Evolutionary conservation across 1,140 invertebrate genomes (phyloP).

Genomic region (Scaptodrosophila lebanonensis): DNA sequence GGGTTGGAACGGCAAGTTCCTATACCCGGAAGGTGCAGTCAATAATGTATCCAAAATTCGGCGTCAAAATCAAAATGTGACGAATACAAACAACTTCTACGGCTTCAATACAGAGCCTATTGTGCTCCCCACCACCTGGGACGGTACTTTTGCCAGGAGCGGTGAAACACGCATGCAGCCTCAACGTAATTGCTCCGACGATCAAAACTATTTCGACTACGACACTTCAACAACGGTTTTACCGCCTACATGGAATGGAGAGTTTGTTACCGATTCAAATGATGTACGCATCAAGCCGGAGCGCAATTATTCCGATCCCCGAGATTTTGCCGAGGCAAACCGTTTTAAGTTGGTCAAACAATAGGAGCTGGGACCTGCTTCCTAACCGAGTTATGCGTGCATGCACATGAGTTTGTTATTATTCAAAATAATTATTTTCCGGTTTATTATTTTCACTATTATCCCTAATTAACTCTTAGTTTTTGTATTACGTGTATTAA

Average conservation of each 20-base stretch:
- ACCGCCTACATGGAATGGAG: conserved; percentile 66
- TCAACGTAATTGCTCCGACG: conserved; percentile 70
- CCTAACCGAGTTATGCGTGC: too few relatives aligned
- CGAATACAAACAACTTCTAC: conserved; percentile 73
- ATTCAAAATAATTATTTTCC: too few relatives aligned
- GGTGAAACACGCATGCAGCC: conserved; percentile 54
- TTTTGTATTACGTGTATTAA: too few relatives aligned
- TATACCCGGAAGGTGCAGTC: conserved; percentile 56
- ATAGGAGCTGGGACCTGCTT: too few relatives aligned
- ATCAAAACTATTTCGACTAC: conserved; percentile 63
- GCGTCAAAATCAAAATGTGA: conserved; percentile 67
- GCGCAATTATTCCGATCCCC: conserved; percentile 64
- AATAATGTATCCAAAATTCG: conserved; percentile 72
- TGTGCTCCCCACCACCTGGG: conserved; percentile 68
- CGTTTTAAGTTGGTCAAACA: conserved; percentile 62
- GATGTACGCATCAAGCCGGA: conserved; percentile 75
- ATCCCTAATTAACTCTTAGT: too few relatives aligned
- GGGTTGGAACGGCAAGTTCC: conserved; percentile 76
- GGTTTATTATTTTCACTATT: too few relatives aligned
- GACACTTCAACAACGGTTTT: conserved; percentile 57
- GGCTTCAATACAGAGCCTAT: conserved; percentile 63
- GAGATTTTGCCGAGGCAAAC: conserved; percentile 68
- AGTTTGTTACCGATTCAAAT: conserved; percentile 68
- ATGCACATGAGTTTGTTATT: too few relatives aligned
- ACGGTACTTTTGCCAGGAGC: conserved; percentile 67